Evolutionary conservation across 2,888 invertebrate species (phyloP), one percentile per base, ranked within the genome.

Genomic region (Hypselothyrea guttata): DNA sequence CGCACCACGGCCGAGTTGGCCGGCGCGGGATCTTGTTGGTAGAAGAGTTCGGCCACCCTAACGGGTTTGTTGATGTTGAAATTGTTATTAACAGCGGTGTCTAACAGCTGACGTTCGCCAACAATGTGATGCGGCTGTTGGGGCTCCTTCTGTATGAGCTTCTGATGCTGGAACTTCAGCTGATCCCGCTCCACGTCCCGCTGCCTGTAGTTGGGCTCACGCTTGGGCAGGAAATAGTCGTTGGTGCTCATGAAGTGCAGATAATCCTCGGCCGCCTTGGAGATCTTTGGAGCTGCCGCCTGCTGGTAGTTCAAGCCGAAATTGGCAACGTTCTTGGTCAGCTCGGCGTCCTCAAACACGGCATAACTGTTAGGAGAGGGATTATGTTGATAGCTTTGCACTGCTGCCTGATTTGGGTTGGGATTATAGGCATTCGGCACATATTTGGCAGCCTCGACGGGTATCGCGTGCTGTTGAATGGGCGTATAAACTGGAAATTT

Each of bases 211-310:
- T 89, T 88, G 11, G 89, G 89, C 34, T 89, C 86, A 11, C 71
- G 75, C 45, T 86, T 86, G 1, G 89, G 89, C 57, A 89, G 47
- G 53, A 89, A 89, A 55, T 89, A 89, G 8, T 88, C 88, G 31
- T 86, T 88, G 16, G 86, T 86, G 60, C 86, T 84, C 89, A 89
- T 89, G 48, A 89, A 89, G 33, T 86, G 79, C 30, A 89, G 67
- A 66, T 89, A 89, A 28, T 86, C 84, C 58, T 88, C 86, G 0
- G 89, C 89, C 45, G 88, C 87, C 12, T 84, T 82, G 5, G 83
- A 75, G 16, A 64, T 40, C 45, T 74, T 42, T 2, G 38, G 40
- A 7, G 48, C 31, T 11, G 40, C 38, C 12, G 48, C 27, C 41
- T 59, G 65, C 33, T 76, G 78, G 42, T 75, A 67, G 35, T 40